Base-by-base conservation (phyloP, 1,140 invertebrate genomes). In the Drosophila kohkoa region DNA sequence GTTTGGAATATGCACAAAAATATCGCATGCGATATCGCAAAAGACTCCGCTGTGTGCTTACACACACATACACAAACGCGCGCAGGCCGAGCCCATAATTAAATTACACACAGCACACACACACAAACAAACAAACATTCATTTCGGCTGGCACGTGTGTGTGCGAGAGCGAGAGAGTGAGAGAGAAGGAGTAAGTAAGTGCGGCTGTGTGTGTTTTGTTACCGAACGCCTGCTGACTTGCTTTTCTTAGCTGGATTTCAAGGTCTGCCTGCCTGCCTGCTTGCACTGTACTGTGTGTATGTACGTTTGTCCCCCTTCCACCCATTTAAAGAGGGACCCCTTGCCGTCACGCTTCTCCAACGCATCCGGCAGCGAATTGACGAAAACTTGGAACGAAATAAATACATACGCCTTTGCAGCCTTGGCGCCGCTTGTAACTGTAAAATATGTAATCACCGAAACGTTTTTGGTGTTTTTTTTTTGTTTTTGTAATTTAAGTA, bases 101-200 rank as follows among this genome's bases (percentile, higher is more conserved):
- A 85, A 89, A 89, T 89, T 89, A 89, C 86, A 89, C 67, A 83
- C 75, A 80, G 57, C 82, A 76, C 57, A 62, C 57, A 59, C 60
- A 20, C 20, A n/a, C 82, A 76, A 51, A 62, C 57, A 51, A 20
- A 20, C 41, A 48, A 3, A 7, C 30, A 57, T 62, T 48, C 30
- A 41, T 70, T 66, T 41, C 7, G 35, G 35, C 55, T 62, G 32
- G 49, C 35, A 43, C 64, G 63, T 81, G 75, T 76, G 54, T 68
- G 63, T 20, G 15, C 7, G 41, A 7, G 57, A 25, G 28, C 48
- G 43, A 57, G 38, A 55, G 38, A 46, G 51, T 6, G 51, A 3
- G n/a, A 54, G 51, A 15, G 28, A 30, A 6, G 25, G 13, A 49
- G 59, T 82, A 65, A 73, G 55, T 62, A 43, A 15, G 32, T 58